Evolutionary conservation across 2,888 invertebrate genomes (phyloP), one percentile per base, ranked within the genome.

Genomic region (Psococerastis gibbosa): DNA sequence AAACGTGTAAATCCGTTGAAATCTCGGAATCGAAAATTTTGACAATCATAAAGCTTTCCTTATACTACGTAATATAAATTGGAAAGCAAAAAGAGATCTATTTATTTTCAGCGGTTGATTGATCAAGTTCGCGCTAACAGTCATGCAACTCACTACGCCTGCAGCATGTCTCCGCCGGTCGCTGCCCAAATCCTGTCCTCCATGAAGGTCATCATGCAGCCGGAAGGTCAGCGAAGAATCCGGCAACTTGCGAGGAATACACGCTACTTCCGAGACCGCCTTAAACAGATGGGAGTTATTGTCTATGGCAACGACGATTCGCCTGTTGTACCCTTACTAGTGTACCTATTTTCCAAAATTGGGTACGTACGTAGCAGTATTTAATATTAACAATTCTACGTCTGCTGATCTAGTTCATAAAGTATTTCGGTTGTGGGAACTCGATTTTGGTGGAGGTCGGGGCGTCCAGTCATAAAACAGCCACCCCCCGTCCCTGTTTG

Each of bases 311-410:
- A 91, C 64, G 77, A 77, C 56, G 87, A 91, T 62, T 94, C 94
- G 35, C 97, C 97, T 0, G 94, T 98, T 49, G 88, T 98, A 56
- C 97, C 97, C 13, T 73, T 98, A 69, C 66, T 98, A 57, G 80
- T 92, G 51, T 98, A 89, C 67, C 70, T 87, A 54, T 94, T 89
- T 62, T 87, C 91, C 47, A 95, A 94, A 72, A 87, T 94, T 63
- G 81, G 82, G 77, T 85, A 66, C 64, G 73, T 65, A 42, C n/a
- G n/a, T n/a, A n/a, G n/a, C n/a, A n/a, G n/a, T n/a, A n/a, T n/a
- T n/a, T 22, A n/a, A n/a, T n/a, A n/a, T n/a, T n/a, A n/a, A n/a
- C n/a, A n/a, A n/a, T n/a, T n/a, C n/a, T n/a, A n/a, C n/a, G n/a
- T n/a, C n/a, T n/a, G n/a, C n/a, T n/a, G n/a, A n/a, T n/a, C n/a